Conservation (phyloP, 2,888 invertebrate genomes). For the Synergus umbraculus region DNA sequence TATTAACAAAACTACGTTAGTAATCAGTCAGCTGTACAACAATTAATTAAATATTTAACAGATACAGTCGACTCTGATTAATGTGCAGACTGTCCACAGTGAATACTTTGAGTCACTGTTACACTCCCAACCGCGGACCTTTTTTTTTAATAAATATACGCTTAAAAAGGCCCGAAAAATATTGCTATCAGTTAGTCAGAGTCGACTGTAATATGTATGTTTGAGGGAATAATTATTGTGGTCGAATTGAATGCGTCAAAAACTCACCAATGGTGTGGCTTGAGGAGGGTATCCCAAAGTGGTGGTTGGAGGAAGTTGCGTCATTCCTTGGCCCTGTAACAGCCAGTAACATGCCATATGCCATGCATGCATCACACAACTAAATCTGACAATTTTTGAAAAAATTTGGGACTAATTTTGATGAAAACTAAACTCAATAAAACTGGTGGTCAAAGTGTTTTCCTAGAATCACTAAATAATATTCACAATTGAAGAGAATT, state of each 20-base stretch:
- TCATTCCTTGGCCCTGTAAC: conserved; percentile 78
- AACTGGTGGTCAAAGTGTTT: not conserved
- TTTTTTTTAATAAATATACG: no score
- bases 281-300: conserved; percentile 72
- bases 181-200: no score
- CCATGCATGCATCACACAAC: conserved; percentile 75
- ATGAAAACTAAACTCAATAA: conserved; percentile 7
- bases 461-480: not conserved
- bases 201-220: conserved; percentile 6
- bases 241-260: conserved; percentile 38
- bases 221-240: conserved; percentile 27
- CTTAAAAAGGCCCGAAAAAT: no score
- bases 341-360: conserved; percentile 75
- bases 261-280: conserved; percentile 73
- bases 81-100: no score
- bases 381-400: conserved; percentile 67
- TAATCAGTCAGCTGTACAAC: conserved; percentile 27
- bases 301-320: conserved; percentile 73
- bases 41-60: conserved; percentile 30
- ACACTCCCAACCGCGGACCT: no score
- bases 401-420: conserved; percentile 33
- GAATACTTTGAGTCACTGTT: no score
- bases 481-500: not conserved
- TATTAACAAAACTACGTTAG: conserved; percentile 18
- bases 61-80: not conserved